A percentile compares a stretch with the other conserved stretches of the same genome.
These are phyloP conservation scores for Calameuta filiformis DNA, from an alignment of 2,888 invertebrate species.

Conservation along the genomic window DNA sequence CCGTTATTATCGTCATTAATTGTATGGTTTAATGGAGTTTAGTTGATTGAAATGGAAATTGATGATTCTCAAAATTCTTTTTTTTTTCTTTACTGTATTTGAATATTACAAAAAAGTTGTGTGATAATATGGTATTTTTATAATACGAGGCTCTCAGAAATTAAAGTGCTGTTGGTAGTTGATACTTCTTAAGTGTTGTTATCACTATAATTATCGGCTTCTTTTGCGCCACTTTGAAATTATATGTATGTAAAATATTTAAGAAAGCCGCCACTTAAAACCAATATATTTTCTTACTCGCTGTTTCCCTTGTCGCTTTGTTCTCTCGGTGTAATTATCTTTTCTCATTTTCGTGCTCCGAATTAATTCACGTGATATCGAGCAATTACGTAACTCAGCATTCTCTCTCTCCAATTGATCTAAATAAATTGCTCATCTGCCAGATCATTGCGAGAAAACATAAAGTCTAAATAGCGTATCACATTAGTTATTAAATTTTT, in stretches of 20 bases:
- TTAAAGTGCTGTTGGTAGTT: neutral
- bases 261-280: neutral
- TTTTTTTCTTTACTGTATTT: neutral
- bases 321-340: neutral
- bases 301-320: neutral
- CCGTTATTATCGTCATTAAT: slow-evolving; percentile 10
- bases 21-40: neutral
- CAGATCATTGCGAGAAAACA: neutral
- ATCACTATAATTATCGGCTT: neutral
- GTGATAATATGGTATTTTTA: neutral
- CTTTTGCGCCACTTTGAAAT: neutral
- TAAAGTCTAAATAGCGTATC: neutral
- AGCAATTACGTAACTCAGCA: neutral
- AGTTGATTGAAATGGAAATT: neutral
- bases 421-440: neutral
- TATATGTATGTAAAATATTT: neutral
- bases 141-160: neutral
- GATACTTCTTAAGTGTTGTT: neutral
- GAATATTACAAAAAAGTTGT: neutral
- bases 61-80: neutral
- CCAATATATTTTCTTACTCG: neutral
- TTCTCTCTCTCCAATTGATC: neutral
- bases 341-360: neutral
- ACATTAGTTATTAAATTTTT: neutral
- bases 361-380: neutral